Conservation (phyloP, 53 echinoderm and acorn worm species). For the Echinometra lucunter region DNA sequence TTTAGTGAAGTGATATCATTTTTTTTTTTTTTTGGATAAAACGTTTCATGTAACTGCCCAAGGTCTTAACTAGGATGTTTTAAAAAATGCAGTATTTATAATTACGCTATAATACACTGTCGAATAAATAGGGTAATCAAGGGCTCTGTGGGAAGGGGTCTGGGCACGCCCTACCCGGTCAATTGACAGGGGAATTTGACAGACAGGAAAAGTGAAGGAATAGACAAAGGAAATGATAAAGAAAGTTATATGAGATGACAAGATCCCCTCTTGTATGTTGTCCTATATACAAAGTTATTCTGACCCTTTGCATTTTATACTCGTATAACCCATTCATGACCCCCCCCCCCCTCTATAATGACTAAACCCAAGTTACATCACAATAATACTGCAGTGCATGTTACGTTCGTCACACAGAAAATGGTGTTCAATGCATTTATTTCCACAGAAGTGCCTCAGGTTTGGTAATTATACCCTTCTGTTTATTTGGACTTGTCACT, state of each 20-base stretch:
- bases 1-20: too few species aligned
- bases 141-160: too few species aligned
- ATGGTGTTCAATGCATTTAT: neutral
- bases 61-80: too few species aligned
- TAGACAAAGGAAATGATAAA: neutral
- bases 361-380: neutral
- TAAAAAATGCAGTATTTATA: too few species aligned
- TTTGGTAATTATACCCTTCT: constrained; percentile 40
- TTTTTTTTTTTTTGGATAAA: too few species aligned
- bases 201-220: neutral
- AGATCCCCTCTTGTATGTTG: neutral
- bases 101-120: too few species aligned
- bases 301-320: neutral
- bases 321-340: neutral
- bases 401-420: neutral
- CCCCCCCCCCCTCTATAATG: neutral
- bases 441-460: neutral
- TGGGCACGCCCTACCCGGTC: too few species aligned
- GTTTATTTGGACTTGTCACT: constrained; percentile 47
- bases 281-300: neutral
- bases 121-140: too few species aligned
- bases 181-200: neutral
- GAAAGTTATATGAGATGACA: neutral
- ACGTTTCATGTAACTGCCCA: too few species aligned
- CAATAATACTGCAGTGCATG: neutral